Base-by-base conservation (phyloP, 1,140 invertebrate species). In the Helicoverpa armigera region DNA sequence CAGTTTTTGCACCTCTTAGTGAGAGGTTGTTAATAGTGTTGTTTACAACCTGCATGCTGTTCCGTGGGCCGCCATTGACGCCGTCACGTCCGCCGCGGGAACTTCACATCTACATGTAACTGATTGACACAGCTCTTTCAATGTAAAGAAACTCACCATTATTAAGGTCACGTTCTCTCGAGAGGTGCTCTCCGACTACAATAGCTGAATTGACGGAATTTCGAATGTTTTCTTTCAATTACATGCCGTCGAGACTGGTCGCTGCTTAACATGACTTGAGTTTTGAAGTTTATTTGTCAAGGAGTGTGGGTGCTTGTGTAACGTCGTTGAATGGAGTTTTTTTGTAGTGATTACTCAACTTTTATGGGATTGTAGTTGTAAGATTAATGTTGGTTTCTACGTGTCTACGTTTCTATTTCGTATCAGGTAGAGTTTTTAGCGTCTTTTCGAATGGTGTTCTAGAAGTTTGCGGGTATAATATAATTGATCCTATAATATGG, bases 11-110 rank as follows among this genome's bases (percentile, higher is more conserved):
- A 85, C 80, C 65, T 69, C 85, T 79, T 82, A 87, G 89, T 88
- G 83, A 89, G 89, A 88, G 82, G 77, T 88, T 87, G 93, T 91
- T 93, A 94, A 93, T 91, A 87, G 86, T 83, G 70, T 79, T 92
- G 92, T 94, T 94, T 94, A 94, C 93, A 94, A 94, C 92, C 92
- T 94, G 92, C 89, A 86, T 86, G 85, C 75, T 83, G 79, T 85
- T 87, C 56, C 83, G 73, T 80, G 73, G 14, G 87, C 89, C 90
- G 90, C 90, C 76, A 87, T 94, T 94, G 87, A 93, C 81, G 18
- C 1, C 12, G 89, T 94, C 93, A 94, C 93, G 93, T 94, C 84
- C 92, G 81, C 80, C 75, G 73, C 65, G 81, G 86, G 85, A 84
- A 88, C 85, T 88, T 88, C 89, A 85, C 90, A 83, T 74, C 73